A percentile compares a stretch with the other conserved stretches of the same genome.
Conservation (phyloP, 2,113 vertebrate genomes). For the Vulpes lagopus region DNA sequence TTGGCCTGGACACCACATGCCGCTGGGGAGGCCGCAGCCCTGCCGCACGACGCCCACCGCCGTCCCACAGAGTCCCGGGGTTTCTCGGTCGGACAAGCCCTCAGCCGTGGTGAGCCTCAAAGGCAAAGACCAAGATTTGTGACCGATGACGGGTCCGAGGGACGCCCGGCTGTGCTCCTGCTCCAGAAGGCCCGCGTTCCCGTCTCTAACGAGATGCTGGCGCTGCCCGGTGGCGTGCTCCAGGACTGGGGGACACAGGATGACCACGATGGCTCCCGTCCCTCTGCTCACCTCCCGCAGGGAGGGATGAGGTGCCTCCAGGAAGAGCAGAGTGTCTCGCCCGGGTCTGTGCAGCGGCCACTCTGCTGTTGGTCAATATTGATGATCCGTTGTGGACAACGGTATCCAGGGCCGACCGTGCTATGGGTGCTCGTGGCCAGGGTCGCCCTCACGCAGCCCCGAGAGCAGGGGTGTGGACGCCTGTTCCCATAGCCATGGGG, state of each 20-base stretch:
- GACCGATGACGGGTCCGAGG: not conserved
- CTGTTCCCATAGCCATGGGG: not conserved
- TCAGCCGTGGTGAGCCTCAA: not conserved
- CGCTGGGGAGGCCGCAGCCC: not conserved
- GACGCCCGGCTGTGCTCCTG: accelerated
- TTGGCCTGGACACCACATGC: accelerated
- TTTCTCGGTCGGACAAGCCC: not conserved
- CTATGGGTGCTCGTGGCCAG: not conserved
- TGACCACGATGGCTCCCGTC: no score
- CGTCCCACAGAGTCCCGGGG: no score
- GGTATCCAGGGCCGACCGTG: not conserved
- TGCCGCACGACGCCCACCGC: accelerated
- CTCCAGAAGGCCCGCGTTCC: not conserved
- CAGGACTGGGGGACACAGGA: not conserved
- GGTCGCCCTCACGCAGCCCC: not conserved
- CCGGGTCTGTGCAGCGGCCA: not conserved
- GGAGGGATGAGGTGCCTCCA: not conserved
- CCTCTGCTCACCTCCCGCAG: not conserved
- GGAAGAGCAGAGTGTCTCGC: not conserved
- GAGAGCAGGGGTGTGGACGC: not conserved
- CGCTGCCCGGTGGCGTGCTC: not conserved
- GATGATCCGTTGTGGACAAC: accelerated
- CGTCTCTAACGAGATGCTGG: not conserved
- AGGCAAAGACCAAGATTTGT: not conserved
- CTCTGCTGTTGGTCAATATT: not conserved